Evolutionary conservation across 2,113 vertebrate genomes (phyloP), one percentile per base, ranked within the genome.

Genomic region (Notarius quadriscutis): DNA sequence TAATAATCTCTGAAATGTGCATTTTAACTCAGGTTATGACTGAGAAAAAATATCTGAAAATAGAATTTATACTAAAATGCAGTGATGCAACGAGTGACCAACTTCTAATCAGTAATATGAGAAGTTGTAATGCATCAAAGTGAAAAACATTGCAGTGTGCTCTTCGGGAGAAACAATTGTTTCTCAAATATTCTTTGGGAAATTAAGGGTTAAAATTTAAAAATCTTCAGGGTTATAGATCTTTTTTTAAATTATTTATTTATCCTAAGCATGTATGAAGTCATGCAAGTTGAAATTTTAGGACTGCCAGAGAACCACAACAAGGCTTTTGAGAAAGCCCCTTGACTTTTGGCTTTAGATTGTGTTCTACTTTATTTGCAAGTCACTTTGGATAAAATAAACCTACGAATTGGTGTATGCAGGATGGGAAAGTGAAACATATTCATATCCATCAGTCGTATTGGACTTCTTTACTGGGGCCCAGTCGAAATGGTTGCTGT

Each of bases 401-500:
- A 79, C 55, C 25, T 27, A 27, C 22, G 27, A 27, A 79, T 57
- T 58, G 51, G n/a, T 58, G 15, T 17, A 34, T 1, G 4, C 53
- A 69, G 62, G 9, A 55, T 2, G 25, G n/a, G 12, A 58, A 62
- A 11, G n/a, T 27, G 41, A 11, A 41, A 84, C 1, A 5, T 71
- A 50, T 81, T 50, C 8, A 69, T 65, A 34, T 55, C 48, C 48
- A 27, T 57, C 71, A 25, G 25, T 41, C 34, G 34, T 50, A 12
- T 41, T 17, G 48, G 57, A 10, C 60, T 80, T 63, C 14, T 58
- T 67, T 80, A 77, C 60, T 75, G 57, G 55, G 72, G 27, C 74
- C 83, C n/a, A 25, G 71, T 77, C 27, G 57, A 88, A 85, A 85
- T 83, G 18, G 60, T 81, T 55, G 71, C 74, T 78, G 79, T 83